A percentile compares a stretch with the other conserved stretches of the same genome.
Conservation (phyloP, 1,140 invertebrate species). For the Pseudomyrmex cubaensis region DNA sequence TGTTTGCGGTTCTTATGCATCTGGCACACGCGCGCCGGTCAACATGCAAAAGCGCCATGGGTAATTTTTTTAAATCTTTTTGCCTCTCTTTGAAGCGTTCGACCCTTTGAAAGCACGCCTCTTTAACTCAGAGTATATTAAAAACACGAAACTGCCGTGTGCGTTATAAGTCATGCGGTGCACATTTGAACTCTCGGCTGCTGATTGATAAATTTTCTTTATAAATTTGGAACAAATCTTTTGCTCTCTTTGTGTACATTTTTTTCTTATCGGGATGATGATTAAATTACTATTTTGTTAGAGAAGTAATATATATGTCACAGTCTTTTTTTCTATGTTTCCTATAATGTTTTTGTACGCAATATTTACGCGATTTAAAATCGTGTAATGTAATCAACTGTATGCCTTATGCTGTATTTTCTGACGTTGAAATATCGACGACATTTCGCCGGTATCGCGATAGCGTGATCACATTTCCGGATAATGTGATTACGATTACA, state of each 20-base stretch:
- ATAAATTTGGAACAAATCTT: background rate
- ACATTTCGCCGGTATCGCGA: background rate
- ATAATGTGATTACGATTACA: slow-evolving; percentile 39
- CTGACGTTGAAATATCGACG: background rate
- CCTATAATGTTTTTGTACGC: too few relatives aligned
- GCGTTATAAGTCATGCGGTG: slow-evolving; percentile 10
- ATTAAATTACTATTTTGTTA: background rate
- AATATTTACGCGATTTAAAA: too few relatives aligned
- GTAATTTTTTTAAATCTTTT: slow-evolving; percentile 44
- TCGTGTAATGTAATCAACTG: too few relatives aligned
- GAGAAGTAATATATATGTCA: background rate
- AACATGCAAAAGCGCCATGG: slow-evolving; percentile 45
- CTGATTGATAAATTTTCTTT: slow-evolving; percentile 4
- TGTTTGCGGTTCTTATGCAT: slow-evolving; percentile 56
- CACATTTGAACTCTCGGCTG: slow-evolving; percentile 19
- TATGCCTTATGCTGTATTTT: background rate
- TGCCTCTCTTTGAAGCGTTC: slow-evolving; percentile 43
- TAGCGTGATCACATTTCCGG: background rate
- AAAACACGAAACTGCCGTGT: slow-evolving; percentile 25
- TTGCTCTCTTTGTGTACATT: background rate
- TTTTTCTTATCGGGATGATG: too few relatives aligned
- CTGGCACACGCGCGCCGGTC: slow-evolving; percentile 39
- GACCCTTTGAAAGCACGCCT: slow-evolving; percentile 51
- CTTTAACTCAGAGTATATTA: slow-evolving; percentile 49
- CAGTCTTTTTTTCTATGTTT: background rate